phyloP scores from a whole-genome alignment of 1,140 invertebrate genomes.

The Psix sp. region DNA sequence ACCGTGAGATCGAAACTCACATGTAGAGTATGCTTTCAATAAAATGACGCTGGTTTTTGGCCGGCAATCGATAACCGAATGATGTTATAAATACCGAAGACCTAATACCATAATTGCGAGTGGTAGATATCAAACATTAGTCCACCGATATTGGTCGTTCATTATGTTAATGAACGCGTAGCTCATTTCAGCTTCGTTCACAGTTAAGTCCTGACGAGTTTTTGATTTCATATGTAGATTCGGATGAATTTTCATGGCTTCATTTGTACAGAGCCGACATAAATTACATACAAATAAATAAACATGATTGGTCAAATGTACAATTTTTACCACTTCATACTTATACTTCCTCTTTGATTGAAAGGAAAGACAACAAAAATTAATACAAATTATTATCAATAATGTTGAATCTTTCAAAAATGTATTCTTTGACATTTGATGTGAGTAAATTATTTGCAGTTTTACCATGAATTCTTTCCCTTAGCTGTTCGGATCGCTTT shows the following conservation, averaged over 20 bases:
- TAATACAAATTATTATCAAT: too few species aligned
- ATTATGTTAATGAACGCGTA: constrained; percentile 32
- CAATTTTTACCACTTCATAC: too few species aligned
- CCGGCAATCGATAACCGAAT: constrained; percentile 14
- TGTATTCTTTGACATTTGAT: too few species aligned
- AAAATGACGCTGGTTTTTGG: constrained; percentile 25
- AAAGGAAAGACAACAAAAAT: too few species aligned
- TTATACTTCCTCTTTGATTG: too few species aligned
- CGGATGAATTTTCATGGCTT: constrained; percentile 2
- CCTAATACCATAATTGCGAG: constrained; percentile 31
- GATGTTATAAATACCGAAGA: constrained; percentile 25
- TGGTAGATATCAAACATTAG: constrained; percentile 35
- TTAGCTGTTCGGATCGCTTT: too few species aligned
- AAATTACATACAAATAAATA: too few species aligned
- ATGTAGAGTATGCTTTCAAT: constrained; percentile 9
- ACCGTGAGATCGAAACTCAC: neutral
- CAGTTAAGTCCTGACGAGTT: too few species aligned
- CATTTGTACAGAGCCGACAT: neutral
- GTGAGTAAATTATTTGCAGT: too few species aligned
- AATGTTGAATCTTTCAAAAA: too few species aligned
- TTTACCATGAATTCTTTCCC: too few species aligned
- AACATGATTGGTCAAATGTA: too few species aligned
- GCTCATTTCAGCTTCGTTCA: constrained; percentile 21
- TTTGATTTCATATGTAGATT: constrained; percentile 18
- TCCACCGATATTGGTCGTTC: constrained; percentile 24